phyloP scores from a whole-genome alignment of 2,113 vertebrate species.

The Paralichthys olivaceus region DNA sequence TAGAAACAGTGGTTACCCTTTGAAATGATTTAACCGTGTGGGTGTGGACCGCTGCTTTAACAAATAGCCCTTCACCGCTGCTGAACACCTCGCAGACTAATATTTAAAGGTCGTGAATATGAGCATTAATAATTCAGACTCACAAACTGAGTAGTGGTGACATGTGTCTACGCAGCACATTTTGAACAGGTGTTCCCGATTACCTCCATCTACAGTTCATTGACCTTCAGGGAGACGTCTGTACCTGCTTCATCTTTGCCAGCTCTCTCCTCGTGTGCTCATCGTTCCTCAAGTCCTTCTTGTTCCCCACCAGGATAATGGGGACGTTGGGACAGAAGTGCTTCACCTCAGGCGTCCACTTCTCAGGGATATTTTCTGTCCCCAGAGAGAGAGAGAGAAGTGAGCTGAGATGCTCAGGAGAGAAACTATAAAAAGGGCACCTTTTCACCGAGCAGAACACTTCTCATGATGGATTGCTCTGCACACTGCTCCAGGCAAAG shows the following conservation, averaged over 20 bases:
- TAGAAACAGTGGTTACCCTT: too few species aligned
- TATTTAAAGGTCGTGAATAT: not conserved
- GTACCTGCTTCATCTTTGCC: conserved; percentile 98
- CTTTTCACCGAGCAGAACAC: conserved; percentile 40
- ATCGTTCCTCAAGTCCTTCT: conserved; percentile 96
- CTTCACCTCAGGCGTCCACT: conserved; percentile 98
- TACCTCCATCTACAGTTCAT: not conserved
- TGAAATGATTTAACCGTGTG: not conserved
- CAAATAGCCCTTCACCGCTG: not conserved
- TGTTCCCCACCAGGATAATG: conserved; percentile 98
- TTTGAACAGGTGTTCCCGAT: not conserved
- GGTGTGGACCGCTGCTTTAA: not conserved
- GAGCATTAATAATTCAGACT: conserved; percentile 15
- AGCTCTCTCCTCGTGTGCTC: conserved; percentile 94
- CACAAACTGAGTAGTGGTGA: not conserved
- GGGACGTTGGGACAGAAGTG: conserved; percentile 99
- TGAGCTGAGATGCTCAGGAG: conserved; percentile 36
- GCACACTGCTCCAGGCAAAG: conserved; percentile 52
- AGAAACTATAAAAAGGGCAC: conserved; percentile 40
- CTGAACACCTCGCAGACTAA: not conserved
- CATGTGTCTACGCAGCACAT: not conserved
- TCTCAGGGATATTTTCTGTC: conserved; percentile 97
- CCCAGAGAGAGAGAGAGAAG: conserved; percentile 35
- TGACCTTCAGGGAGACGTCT: not conserved
- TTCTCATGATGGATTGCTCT: conserved; percentile 65